These are phyloP conservation scores for Rhabdomys dilectus DNA, from an alignment of 2,113 vertebrate genomes.

Conservation along the genomic window DNA sequence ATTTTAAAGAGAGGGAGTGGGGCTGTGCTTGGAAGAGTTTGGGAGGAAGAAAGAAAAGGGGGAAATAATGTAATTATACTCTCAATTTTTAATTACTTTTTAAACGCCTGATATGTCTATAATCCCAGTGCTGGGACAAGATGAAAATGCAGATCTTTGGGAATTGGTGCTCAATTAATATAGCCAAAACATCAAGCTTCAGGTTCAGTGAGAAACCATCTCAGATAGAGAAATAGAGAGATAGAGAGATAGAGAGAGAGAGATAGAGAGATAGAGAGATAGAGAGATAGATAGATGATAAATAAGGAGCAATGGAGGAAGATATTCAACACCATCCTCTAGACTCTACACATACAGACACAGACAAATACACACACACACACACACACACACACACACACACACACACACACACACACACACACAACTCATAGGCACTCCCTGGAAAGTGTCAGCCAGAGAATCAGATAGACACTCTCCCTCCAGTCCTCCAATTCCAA, in stretches of 20 bases:
- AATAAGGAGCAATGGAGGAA: background rate
- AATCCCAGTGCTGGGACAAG: background rate
- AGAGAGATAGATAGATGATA: background rate
- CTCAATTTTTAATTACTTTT: background rate
- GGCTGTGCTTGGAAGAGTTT: background rate
- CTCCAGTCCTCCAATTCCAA: background rate
- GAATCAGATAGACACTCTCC: background rate
- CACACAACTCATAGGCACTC: background rate
- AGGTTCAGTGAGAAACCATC: background rate
- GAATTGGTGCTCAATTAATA: background rate
- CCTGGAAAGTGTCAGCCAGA: background rate
- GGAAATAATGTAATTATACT: background rate
- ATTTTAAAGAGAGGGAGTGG: background rate
- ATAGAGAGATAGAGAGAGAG: background rate
- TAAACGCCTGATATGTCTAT: background rate
- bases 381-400: background rate
- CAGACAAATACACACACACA: background rate
- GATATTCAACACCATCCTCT: background rate
- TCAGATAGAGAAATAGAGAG: background rate
- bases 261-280: background rate
- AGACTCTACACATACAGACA: background rate
- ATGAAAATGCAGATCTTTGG: background rate
- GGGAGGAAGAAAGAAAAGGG: background rate
- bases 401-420: background rate
- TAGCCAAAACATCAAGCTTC: background rate